Conservation (phyloP, 1,140 invertebrate species). For the Anastatus disparis region DNA sequence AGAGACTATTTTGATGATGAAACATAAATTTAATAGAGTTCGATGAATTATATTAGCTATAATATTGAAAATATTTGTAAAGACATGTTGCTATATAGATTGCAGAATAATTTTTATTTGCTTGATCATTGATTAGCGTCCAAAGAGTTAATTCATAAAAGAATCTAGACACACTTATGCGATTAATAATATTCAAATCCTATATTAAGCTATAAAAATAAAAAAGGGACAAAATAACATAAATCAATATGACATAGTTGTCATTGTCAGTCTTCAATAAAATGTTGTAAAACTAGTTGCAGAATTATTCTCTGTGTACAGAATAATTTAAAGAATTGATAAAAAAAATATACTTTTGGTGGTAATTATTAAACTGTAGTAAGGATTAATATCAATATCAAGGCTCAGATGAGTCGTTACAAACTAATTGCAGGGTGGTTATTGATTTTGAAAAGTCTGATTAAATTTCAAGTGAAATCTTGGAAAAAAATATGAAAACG, state of each 20-base stretch:
- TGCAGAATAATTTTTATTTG: not conserved
- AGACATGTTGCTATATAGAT: conserved; percentile 4
- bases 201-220: not conserved
- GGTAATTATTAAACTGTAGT: conserved; percentile 3
- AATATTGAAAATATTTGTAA: conserved; percentile 20
- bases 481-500: not conserved
- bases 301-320: not conserved
- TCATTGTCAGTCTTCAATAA: conserved; percentile 6
- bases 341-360: not conserved
- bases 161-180: too few relatives aligned
- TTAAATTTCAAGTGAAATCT: not conserved
- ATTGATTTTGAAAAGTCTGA: conserved; percentile 16
- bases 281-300: not conserved
- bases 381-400: conserved; percentile 1
- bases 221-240: not conserved
- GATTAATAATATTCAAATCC: not conserved
- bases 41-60: not conserved
- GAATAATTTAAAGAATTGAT: not conserved
- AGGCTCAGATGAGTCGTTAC: not conserved
- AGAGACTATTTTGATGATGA: conserved; percentile 14
- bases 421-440: not conserved
- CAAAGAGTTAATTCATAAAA: not conserved
- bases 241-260: not conserved
- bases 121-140: not conserved
- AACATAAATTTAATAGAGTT: not conserved